Evolutionary conservation across 2,113 vertebrate species (phyloP).

Genomic region (Bungarus multicinctus): DNA sequence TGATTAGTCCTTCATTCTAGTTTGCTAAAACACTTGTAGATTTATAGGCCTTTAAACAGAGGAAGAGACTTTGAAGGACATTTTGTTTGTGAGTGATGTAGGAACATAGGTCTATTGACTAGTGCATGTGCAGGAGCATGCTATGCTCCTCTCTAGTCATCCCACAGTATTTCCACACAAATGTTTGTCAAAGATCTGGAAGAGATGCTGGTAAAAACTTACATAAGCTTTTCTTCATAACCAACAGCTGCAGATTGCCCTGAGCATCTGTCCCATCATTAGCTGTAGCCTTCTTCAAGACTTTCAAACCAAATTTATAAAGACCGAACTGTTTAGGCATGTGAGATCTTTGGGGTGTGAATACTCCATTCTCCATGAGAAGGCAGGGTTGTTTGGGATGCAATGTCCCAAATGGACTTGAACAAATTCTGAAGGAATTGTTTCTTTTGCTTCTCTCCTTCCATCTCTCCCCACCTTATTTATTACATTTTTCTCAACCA

Average conservation of each 20-base stretch:
- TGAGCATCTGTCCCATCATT: background rate
- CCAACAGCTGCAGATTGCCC: background rate
- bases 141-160: background rate
- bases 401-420: background rate
- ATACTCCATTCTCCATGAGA: background rate
- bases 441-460: background rate
- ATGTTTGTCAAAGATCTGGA: background rate
- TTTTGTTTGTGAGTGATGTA: background rate
- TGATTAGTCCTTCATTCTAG: background rate
- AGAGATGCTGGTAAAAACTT: background rate
- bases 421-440: background rate
- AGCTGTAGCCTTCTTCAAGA: background rate
- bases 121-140: background rate
- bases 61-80: background rate
- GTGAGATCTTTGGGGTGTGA: background rate
- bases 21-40: background rate
- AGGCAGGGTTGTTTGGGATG: background rate
- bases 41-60: background rate
- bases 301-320: background rate
- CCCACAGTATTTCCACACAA: background rate
- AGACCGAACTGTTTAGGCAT: background rate
- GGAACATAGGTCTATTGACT: background rate
- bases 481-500: background rate
- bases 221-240: background rate
- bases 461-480: background rate